Base-by-base conservation (phyloP, 2,888 invertebrate species). In the Eupithecia subfuscata region DNA sequence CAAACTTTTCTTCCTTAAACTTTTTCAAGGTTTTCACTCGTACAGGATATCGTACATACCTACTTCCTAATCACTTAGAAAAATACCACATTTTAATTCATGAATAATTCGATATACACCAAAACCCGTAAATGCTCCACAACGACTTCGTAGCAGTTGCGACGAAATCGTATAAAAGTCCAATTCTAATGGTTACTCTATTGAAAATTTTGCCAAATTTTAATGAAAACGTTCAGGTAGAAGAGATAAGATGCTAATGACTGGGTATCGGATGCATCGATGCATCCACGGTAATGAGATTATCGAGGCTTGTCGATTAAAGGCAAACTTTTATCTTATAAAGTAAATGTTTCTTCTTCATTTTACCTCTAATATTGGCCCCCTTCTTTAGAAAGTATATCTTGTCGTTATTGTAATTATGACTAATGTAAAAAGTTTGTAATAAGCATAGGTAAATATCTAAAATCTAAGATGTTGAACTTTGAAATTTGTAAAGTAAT, bases 241-340 rank as follows among this genome's bases (percentile, higher is more conserved):
- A 63, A 30, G 14, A 30, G 30, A 30, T 30, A 60, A 60, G 60
- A 60, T 60, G 60, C 12, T 60, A 60, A 60, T 25, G 60, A 12
- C 60, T 69, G 11, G 16, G 60, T 71, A 74, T 72, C 67, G 37
- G 74, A 77, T 78, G 73, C 70, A 73, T 52, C 73, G 71, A 45
- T 68, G 67, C 14, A 60, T 22, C 3, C 25, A 25, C 60, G 60
- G 60, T 60, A 60, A 11, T 22, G 60, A 60, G 60, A 25, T 60
- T 22, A 60, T 8, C 22, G 60, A 8, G 48, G 18, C 48, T 52
- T 52, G n/a, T 16, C 22, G 3, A 22, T 22, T 56, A 56, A 11
- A 56, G 11, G 22, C n/a, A 16, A 56, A 56, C 22, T n/a, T 52
- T n/a, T 18, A 52, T 52, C 4, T 45, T 43, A 3, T 14, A 14